Conservation (phyloP, 1,140 invertebrate species). For the Teleopsis dalmanni region DNA sequence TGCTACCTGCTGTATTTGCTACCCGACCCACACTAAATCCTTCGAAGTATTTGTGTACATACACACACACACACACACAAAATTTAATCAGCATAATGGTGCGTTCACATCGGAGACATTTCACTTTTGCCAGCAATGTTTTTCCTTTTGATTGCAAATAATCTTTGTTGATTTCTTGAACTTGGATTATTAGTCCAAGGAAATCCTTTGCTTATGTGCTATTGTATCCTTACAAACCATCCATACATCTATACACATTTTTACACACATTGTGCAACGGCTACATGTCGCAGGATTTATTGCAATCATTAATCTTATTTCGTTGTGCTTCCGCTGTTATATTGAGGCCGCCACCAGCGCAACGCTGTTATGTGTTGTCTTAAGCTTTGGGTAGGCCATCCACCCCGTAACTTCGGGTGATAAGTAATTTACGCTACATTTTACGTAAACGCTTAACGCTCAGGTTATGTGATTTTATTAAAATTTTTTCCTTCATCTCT, state of each 20-base stretch:
- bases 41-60: too few species aligned
- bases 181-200: constrained; percentile 9
- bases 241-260: not conserved
- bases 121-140: not conserved
- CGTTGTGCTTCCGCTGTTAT: constrained; percentile 7
- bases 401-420: too few species aligned
- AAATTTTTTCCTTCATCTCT: too few species aligned
- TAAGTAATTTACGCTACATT: too few species aligned
- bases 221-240: not conserved
- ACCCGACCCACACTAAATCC: too few species aligned
- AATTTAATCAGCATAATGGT: constrained; percentile 41
- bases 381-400: too few species aligned
- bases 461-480: too few species aligned
- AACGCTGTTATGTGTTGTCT: too few species aligned
- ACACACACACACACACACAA: too few species aligned
- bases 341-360: constrained; percentile 11
- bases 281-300: constrained; percentile 39
- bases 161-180: constrained; percentile 6
- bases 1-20: too few species aligned
- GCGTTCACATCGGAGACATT: constrained; percentile 11
- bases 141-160: not conserved
- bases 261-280: not conserved
- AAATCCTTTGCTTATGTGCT: not conserved
- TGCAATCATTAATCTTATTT: constrained; percentile 45
- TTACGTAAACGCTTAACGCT: too few species aligned